A percentile compares a stretch with the other conserved stretches of the same genome.
phyloP scores from a whole-genome alignment of 2,888 invertebrate species.

The Lepidochrysops patricia region DNA sequence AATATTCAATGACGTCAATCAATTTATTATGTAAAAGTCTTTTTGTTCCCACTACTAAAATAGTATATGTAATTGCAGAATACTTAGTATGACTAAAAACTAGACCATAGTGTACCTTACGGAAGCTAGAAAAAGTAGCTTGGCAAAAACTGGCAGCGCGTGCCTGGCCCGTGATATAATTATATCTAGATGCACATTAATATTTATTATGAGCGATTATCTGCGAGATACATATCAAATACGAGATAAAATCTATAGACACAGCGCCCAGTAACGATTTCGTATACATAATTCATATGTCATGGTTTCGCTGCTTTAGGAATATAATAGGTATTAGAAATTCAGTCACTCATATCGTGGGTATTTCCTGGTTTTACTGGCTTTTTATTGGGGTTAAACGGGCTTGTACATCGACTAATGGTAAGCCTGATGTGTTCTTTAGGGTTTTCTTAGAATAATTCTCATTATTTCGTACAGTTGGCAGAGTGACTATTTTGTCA shows the following conservation, averaged over 20 bases:
- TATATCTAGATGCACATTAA: neutral
- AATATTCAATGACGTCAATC: too few relatives aligned
- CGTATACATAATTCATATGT: constrained; percentile 5
- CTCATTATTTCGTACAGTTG: too few relatives aligned
- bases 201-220: constrained; percentile 5
- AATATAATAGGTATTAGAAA: constrained; percentile 7
- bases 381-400: neutral
- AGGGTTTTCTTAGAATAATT: too few relatives aligned
- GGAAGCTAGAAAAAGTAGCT: neutral
- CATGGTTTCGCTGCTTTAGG: neutral
- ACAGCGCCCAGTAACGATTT: constrained; percentile 4
- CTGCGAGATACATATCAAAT: constrained; percentile 1
- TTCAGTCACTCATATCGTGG: neutral
- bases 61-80: neutral
- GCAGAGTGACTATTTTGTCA: too few relatives aligned
- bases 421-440: too few relatives aligned
- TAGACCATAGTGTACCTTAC: neutral
- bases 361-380: neutral
- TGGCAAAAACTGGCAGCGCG: neutral
- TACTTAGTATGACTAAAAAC: neutral
- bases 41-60: neutral
- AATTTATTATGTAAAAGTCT: too few relatives aligned
- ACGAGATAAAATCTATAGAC: constrained; percentile 2
- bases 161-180: neutral
- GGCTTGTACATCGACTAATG: neutral